phyloP scores from a whole-genome alignment of 2,888 invertebrate genomes.

The Sipha maydis region DNA sequence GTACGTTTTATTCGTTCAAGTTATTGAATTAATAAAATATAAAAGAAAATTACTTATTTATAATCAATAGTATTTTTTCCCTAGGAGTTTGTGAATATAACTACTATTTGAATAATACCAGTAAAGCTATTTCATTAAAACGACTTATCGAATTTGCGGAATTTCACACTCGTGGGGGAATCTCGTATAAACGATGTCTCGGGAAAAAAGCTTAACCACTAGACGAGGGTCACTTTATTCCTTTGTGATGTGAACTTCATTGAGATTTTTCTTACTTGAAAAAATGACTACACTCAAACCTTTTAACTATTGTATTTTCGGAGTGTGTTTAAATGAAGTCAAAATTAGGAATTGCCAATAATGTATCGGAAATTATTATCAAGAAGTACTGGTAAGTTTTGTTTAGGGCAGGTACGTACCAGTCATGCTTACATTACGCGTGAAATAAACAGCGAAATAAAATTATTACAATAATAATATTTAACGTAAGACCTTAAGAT shows the following conservation, averaged over 20 bases:
- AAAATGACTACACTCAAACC: constrained; percentile 6
- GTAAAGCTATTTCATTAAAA: constrained; percentile 46
- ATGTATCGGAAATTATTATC: background rate
- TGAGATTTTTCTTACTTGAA: constrained; percentile 32
- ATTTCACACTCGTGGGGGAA: constrained; percentile 34
- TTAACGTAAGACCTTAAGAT: background rate
- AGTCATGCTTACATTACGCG: background rate
- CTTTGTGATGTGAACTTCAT: constrained; percentile 5
- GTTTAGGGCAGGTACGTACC: background rate
- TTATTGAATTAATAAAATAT: constrained; percentile 21
- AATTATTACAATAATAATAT: background rate
- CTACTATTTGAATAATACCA: constrained; percentile 38
- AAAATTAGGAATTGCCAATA: constrained; percentile 26
- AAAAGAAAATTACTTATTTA: constrained; percentile 24
- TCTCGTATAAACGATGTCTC: constrained; percentile 3
- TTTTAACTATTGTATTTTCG: constrained; percentile 1
- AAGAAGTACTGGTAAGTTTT: constrained; percentile 1
- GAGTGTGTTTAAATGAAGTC: background rate
- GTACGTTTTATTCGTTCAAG: constrained; percentile 4
- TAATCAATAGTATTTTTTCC: constrained; percentile 24
- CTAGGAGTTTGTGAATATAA: background rate
- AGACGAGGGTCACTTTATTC: constrained; percentile 15
- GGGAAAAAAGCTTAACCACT: constrained; percentile 3
- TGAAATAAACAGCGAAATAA: constrained; percentile 1
- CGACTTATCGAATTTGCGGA: constrained; percentile 34